Base-by-base conservation (phyloP, 1,140 invertebrate species). In the Drosophila albomicans region DNA sequence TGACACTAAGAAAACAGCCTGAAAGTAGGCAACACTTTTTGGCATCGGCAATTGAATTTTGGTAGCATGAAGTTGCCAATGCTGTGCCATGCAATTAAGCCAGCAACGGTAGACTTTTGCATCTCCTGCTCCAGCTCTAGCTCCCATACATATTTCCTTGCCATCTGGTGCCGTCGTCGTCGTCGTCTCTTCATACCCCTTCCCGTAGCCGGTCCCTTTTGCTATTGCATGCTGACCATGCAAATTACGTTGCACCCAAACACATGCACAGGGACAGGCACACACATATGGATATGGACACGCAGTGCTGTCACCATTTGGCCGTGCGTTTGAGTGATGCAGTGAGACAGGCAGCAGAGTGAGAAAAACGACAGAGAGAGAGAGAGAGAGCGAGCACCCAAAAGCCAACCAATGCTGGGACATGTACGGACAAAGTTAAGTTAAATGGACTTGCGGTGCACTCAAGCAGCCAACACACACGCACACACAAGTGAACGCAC, bases 381-480 rank as follows among this genome's bases (percentile, higher is more conserved):
- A 25, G 35, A 2, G 7, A 52, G 15, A 10, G 25, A 2, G n/a
- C 16, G 48, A 46, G 38, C 35, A 45, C 25, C 5, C 35, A 68
- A 73, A 52, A 49, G 38, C 38, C 63, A 73, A 59, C 54, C 56
- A 38, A 61, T 67, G 63, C 70, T 35, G 45, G 65, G 35, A 54
- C 68, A 59, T 65, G 61, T 65, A 41, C 30, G 79, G 63, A 66
- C 84, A 82, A 87, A 88, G 84, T 87, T 89, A 88, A 88, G 85
- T 88, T 88, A 88, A 88, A 88, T 88, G 84, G 84, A 88, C 84
- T 88, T 88, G 85, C 67, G 84, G 84, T 89, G 81, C 80, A 80
- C 84, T 87, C 84, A 81, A 80, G 75, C 78, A 86, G 75, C 65
- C 49, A 51, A 30, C 69, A 65, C 35, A 48, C 57, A 65, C 35